These are phyloP conservation scores for Trichopoda pennipes DNA, from an alignment of 2,888 invertebrate genomes.

Conservation along the genomic window DNA sequence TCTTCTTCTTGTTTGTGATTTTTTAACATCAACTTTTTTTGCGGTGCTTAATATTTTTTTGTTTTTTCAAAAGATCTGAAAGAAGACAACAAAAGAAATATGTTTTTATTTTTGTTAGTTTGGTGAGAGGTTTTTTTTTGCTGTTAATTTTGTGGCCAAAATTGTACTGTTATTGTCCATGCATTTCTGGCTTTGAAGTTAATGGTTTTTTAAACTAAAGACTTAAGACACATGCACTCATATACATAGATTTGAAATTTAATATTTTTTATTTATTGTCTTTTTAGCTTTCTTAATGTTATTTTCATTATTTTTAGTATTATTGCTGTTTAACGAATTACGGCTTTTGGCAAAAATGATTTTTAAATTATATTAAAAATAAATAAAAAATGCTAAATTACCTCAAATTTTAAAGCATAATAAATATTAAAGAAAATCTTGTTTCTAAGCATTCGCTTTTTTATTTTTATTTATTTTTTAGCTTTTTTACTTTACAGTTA, in stretches of 20 bases:
- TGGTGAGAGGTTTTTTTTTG: not conserved
- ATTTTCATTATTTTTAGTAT: not conserved
- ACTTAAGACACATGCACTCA: constrained; percentile 54
- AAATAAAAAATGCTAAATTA: not conserved
- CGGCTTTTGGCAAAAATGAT: constrained; percentile 44
- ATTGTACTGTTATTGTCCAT: not conserved
- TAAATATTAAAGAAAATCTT: constrained; percentile 13
- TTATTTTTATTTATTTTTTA: not conserved
- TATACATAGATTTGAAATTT: no score
- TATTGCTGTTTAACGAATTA: not conserved
- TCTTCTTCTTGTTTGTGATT: constrained; percentile 13
- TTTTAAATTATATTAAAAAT: constrained; percentile 15
- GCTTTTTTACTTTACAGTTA: constrained; percentile 39
- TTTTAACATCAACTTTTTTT: constrained; percentile 3
- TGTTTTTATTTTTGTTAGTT: no score
- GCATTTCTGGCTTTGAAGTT: constrained; percentile 40
- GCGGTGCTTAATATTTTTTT: constrained; percentile 11
- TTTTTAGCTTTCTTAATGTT: constrained; percentile 10
- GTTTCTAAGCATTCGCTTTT: constrained; percentile 14
- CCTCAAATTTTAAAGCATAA: not conserved
- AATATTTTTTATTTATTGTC: constrained; percentile 13
- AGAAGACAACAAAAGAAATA: no score
- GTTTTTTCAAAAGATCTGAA: not conserved
- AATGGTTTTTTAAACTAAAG: constrained; percentile 42
- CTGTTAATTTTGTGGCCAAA: not conserved